These are phyloP conservation scores for Anniella stebbinsi DNA, from an alignment of 2,797 vertebrate species.

Conservation along the genomic window DNA sequence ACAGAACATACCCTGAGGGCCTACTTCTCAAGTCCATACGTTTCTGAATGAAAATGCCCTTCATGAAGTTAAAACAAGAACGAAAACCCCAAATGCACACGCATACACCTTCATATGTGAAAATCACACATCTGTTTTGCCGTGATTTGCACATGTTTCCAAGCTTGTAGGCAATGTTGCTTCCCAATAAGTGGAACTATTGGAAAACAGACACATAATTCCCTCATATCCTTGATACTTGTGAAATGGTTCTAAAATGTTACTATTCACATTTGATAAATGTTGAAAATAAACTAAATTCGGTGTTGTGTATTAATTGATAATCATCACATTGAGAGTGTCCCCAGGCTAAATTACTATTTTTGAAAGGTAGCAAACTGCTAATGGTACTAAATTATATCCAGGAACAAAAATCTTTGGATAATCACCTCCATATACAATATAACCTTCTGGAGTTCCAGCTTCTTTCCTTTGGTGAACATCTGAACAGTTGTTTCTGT, in stretches of 20 bases:
- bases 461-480: neutral
- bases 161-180: neutral
- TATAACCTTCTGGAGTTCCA: neutral
- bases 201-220: neutral
- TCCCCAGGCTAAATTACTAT: neutral
- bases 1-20: neutral
- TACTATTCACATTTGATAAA: neutral
- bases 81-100: neutral
- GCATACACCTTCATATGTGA: neutral
- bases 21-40: neutral
- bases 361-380: neutral
- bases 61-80: neutral
- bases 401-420: neutral
- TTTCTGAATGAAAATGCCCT: neutral
- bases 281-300: neutral
- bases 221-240: neutral
- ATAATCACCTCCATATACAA: neutral
- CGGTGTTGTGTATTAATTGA: neutral
- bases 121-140: neutral
- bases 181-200: neutral
- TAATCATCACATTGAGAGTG: neutral
- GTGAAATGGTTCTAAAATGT: neutral
- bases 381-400: neutral
- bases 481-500: slow-evolving; percentile 33
- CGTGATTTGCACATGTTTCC: neutral